These are phyloP conservation scores for Microctonus brassicae DNA, from an alignment of 2,888 invertebrate genomes.

Conservation along the genomic window DNA sequence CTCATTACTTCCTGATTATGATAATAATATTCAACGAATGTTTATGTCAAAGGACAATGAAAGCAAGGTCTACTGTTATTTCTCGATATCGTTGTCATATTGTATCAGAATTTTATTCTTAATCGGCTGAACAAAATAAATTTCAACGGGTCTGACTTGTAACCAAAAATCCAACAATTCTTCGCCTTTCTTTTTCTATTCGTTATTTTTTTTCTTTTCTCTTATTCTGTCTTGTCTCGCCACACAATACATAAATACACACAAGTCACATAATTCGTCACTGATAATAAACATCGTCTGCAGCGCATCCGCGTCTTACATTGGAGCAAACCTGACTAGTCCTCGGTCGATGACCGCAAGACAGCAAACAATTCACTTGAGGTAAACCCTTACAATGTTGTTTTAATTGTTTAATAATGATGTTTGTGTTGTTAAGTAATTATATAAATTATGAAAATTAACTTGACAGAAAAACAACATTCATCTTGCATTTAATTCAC, in stretches of 20 bases:
- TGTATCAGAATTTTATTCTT: conserved; percentile 24
- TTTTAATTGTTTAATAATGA: too few species aligned
- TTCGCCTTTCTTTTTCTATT: not conserved
- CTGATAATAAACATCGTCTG: conserved; percentile 9
- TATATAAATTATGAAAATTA: not conserved
- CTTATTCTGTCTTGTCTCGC: not conserved
- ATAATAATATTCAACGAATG: conserved; percentile 33
- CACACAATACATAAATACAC: not conserved
- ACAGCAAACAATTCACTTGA: not conserved
- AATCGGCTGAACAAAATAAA: conserved; percentile 19
- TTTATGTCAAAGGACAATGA: conserved; percentile 37
- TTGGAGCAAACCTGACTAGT: conserved; percentile 9
- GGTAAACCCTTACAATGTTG: too few species aligned
- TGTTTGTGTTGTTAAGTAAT: too few species aligned
- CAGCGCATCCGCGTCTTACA: conserved; percentile 21
- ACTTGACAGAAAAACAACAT: not conserved
- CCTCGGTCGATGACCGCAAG: conserved; percentile 27
- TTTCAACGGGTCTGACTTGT: not conserved
- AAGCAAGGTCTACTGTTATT: conserved; percentile 38
- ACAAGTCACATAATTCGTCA: conserved; percentile 5
- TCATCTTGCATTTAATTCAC: conserved; percentile 27
- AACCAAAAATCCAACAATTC: too few species aligned
- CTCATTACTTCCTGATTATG: conserved; percentile 16
- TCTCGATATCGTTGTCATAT: conserved; percentile 53
- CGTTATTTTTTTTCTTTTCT: too few species aligned